These are phyloP conservation scores for Centrocercus urophasianus DNA, from an alignment of 2,113 vertebrate species.

Conservation along the genomic window DNA sequence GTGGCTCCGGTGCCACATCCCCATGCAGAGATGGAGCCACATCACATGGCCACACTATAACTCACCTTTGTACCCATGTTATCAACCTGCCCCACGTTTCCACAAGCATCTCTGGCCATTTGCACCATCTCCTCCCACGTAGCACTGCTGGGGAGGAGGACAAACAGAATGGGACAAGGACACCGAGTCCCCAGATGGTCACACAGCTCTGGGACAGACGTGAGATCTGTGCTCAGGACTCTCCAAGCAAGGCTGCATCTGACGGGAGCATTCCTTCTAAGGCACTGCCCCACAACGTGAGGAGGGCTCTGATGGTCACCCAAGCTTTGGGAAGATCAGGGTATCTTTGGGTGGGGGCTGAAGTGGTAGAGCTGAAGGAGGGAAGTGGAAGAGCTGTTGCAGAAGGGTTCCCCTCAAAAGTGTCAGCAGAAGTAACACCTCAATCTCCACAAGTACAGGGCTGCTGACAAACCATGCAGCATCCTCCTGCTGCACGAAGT, in stretches of 20 bases:
- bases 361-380: background rate
- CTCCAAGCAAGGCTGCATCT: background rate
- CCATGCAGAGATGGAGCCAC: background rate
- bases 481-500: background rate
- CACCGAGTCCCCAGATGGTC: background rate
- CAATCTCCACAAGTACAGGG: background rate
- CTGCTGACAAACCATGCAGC: background rate
- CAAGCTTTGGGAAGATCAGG: background rate
- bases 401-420: background rate
- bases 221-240: fast-evolving
- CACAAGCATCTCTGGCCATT: background rate
- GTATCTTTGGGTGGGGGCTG: background rate
- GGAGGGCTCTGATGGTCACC: background rate
- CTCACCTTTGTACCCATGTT: background rate
- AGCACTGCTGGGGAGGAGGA: background rate
- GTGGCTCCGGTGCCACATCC: fast-evolving
- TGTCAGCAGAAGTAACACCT: background rate
- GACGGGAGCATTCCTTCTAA: background rate
- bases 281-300: background rate
- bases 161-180: background rate
- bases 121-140: fast-evolving
- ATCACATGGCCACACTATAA: background rate
- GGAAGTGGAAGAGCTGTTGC: background rate
- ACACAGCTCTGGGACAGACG: fast-evolving
- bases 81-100: background rate